Conservation (phyloP, 1,140 invertebrate genomes). For the Melipona quadrifasciata region DNA sequence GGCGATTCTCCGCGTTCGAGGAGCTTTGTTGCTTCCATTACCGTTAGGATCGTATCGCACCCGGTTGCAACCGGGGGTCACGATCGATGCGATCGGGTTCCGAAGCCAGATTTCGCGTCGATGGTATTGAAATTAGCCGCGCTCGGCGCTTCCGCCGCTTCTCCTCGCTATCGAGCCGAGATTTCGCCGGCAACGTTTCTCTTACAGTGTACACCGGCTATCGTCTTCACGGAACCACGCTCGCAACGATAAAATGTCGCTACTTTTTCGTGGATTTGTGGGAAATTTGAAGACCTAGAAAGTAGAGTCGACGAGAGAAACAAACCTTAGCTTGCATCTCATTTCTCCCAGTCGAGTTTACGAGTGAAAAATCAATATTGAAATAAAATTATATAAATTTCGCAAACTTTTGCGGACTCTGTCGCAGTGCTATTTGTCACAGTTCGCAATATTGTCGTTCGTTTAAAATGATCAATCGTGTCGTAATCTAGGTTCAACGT, state of each 20-base stretch:
- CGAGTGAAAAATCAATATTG: not conserved
- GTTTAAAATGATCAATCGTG: not conserved
- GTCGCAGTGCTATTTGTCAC: not conserved
- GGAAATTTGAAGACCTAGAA: too few species aligned
- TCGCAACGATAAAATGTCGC: too few species aligned
- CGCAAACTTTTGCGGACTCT: not conserved
- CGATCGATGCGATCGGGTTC: slow-evolving; percentile 33
- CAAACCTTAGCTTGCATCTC: not conserved
- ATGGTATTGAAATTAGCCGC: slow-evolving; percentile 49
- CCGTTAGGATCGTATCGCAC: slow-evolving; percentile 47
- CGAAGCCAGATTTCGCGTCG: slow-evolving; percentile 32
- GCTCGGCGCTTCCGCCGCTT: slow-evolving; percentile 31
- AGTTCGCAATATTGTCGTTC: not conserved
- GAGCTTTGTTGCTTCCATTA: slow-evolving; percentile 23
- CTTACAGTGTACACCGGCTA: not conserved
- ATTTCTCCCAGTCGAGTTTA: not conserved
- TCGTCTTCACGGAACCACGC: not conserved
- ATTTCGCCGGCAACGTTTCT: not conserved
- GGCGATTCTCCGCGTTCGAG: not conserved
- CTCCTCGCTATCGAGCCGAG: not conserved
- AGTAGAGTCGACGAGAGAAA: too few species aligned
- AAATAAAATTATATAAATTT: not conserved
- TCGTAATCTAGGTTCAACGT: not conserved
- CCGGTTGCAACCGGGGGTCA: slow-evolving; percentile 13
- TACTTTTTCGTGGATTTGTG: too few species aligned